phyloP scores from a whole-genome alignment of 2,888 invertebrate genomes.

The Andrena chrysosceles region DNA sequence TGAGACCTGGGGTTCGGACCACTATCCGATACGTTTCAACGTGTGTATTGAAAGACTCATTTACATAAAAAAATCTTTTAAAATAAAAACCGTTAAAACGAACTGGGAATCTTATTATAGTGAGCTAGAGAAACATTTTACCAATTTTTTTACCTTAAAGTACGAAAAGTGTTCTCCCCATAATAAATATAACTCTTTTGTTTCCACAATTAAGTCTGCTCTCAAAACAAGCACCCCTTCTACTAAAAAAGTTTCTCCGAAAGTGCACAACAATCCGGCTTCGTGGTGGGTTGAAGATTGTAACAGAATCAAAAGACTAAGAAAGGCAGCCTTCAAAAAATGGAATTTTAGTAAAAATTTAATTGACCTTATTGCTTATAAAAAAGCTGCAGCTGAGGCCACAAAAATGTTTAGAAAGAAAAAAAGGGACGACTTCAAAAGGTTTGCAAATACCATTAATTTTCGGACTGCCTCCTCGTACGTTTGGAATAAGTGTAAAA shows the following conservation, averaged over 20 bases:
- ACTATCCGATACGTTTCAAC: background rate
- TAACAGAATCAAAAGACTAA: background rate
- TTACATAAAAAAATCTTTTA: background rate
- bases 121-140: background rate
- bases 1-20: background rate
- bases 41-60: background rate
- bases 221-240: background rate
- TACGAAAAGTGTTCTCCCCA: background rate
- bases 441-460: background rate
- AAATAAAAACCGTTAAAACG: background rate
- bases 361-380: background rate
- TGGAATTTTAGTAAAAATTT: background rate
- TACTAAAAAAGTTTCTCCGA: background rate
- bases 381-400: background rate
- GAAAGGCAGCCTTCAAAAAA: constrained; percentile 1
- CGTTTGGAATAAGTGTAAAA: constrained; percentile 9
- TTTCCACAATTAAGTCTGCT: background rate
- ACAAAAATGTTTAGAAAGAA: constrained; percentile 1
- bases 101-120: background rate
- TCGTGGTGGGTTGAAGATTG: constrained; percentile 7
- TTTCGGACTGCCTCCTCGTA: background rate
- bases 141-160: background rate
- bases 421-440: background rate
- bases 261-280: background rate
- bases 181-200: background rate